Evolutionary conservation across 2,888 invertebrate genomes (phyloP), one percentile per base, ranked within the genome.

Genomic region (Nemotelus pantherinus): DNA sequence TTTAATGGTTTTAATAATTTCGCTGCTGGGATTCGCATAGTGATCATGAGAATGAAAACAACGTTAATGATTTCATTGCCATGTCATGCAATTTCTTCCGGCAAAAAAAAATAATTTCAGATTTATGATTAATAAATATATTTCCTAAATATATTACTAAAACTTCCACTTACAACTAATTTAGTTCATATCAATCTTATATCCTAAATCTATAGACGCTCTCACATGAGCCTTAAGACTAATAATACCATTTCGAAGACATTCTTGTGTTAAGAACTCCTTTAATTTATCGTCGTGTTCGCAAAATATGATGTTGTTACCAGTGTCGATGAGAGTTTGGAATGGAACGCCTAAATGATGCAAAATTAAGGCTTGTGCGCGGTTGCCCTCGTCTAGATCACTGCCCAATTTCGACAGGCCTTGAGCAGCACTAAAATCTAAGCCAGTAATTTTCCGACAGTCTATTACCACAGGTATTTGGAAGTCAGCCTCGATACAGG

Each of bases 381-480:
- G 83, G 58, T 57, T 45, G 47, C 83, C 82, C 39, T 84, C 82
- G 5, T 83, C 83, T 48, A 86, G 80, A 72, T 86, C 86, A 50
- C 79, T 82, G 2, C 86, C 85, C 2, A 86, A 81, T 80, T 86
- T 86, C 1, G 85, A 84, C 7, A 86, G 84, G 3, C 86, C 86
- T 79, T 92, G 90, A 2, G 90, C 89, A 0, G 92, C 91, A 0
- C 93, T 91, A 84, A 92, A 92, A 87, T 95, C 95, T 6, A 94
- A 84, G n/a, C 90, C 88, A 47, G 90, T 89, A 71, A 94, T 89
- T 82, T 89, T 89, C 3, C 86, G 85, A 80, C 93, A 93, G 87
- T 95, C 92, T 7, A 95, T 85, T 4, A 91, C 89, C 5, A 92
- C 85, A 0, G 91, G 90, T 10, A 89, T 85, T 65, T 85, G 85